These are phyloP conservation scores for Agrotis exclamationis DNA, from an alignment of 2,888 invertebrate genomes.

Conservation along the genomic window DNA sequence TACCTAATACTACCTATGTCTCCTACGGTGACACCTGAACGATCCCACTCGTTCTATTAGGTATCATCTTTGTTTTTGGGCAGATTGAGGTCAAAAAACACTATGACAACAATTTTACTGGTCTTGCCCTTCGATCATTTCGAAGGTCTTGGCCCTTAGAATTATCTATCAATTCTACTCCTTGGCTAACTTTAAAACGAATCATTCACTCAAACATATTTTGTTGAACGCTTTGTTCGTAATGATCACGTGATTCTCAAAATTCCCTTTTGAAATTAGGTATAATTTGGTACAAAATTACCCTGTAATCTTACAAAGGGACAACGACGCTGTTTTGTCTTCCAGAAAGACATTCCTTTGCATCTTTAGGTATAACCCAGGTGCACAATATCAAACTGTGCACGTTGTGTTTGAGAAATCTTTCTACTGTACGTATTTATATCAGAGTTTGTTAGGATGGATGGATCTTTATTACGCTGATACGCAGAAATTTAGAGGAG, in stretches of 20 bases:
- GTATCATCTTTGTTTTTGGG: no score
- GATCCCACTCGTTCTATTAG: no score
- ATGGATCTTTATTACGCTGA: no score
- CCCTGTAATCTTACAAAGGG: constrained; percentile 38
- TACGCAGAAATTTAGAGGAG: no score
- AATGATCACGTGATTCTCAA: constrained; percentile 36
- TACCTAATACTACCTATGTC: no score
- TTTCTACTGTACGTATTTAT: no score
- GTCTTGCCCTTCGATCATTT: no score
- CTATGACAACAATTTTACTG: no score
- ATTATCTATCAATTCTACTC: not conserved
- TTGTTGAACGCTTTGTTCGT: not conserved
- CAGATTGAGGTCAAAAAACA: no score
- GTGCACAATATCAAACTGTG: not conserved
- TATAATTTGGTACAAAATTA: constrained; percentile 45
- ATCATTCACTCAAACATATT: not conserved
- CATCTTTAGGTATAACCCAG: constrained; percentile 11
- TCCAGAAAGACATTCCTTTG: constrained; percentile 10
- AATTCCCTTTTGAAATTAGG: constrained; percentile 29
- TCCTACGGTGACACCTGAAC: no score
- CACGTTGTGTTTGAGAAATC: not conserved
- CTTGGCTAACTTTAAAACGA: not conserved
- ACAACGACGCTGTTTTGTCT: constrained; percentile 8
- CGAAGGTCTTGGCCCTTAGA: no score
- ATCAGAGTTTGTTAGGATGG: no score